Evolutionary conservation across 2,113 vertebrate species (phyloP).

Genomic region (Sphaerodactylus townsendi): DNA sequence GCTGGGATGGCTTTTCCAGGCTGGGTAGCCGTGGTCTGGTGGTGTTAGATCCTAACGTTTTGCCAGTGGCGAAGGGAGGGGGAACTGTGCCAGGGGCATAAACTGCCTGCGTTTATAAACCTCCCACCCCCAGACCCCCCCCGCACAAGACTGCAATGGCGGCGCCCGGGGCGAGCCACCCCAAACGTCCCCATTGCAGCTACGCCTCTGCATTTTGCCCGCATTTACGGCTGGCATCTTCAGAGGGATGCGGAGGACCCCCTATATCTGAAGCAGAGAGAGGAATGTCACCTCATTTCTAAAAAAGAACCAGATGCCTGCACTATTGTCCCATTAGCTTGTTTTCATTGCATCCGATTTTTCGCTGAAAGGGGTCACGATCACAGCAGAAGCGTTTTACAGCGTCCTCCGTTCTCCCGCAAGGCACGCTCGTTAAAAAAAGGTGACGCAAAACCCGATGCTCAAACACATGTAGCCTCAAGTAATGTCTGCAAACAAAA

Average conservation of each 20-base stretch:
- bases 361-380: constrained; percentile 5
- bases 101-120: too few species aligned
- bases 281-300: not conserved
- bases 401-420: not conserved
- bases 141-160: too few species aligned
- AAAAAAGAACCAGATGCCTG: constrained; percentile 18
- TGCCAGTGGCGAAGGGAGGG: too few species aligned
- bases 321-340: not conserved
- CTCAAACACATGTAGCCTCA: constrained; percentile 3
- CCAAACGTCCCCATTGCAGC: too few species aligned
- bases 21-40: too few species aligned
- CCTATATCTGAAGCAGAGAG: not conserved
- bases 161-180: too few species aligned
- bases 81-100: too few species aligned
- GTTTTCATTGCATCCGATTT: constrained; percentile 6
- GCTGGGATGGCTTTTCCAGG: too few species aligned
- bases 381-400: not conserved
- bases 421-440: not conserved
- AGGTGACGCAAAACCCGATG: not conserved
- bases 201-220: too few species aligned
- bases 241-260: not conserved
- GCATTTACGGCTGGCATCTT: too few species aligned
- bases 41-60: too few species aligned
- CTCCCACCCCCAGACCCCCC: too few species aligned
- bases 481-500: constrained; percentile 32